Conservation (phyloP, 2,113 vertebrate genomes). For the Macaca nemestrina region DNA sequence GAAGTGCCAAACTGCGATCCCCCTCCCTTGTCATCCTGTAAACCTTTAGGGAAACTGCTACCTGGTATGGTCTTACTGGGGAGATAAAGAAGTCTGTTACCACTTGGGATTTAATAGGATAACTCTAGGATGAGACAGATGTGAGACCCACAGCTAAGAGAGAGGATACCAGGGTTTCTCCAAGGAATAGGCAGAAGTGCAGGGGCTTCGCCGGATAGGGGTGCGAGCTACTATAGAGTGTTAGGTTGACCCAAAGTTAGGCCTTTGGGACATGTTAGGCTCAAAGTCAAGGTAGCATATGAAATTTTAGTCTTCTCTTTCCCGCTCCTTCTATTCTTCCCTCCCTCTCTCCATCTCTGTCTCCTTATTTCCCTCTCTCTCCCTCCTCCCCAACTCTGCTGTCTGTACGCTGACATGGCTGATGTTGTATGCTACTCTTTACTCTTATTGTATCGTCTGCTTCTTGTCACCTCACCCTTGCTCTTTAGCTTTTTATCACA, state of each 20-base stretch:
- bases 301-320: background rate
- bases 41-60: background rate
- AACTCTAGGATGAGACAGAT: background rate
- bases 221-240: background rate
- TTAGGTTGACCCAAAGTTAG: background rate
- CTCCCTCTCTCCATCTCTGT: background rate
- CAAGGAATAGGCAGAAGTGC: background rate
- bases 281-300: background rate
- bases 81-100: background rate
- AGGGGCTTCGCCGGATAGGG: background rate
- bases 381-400: background rate
- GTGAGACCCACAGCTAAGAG: background rate
- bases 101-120: background rate
- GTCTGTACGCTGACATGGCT: background rate
- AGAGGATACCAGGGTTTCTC: background rate
- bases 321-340: background rate
- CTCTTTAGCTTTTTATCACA: conserved; percentile 1
- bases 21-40: background rate
- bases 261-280: background rate
- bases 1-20: background rate
- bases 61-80: background rate
- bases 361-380: background rate
- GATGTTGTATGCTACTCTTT: background rate
- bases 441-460: background rate
- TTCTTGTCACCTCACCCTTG: background rate